Percentiles rank a stretch among this genome's conserved stretches.
Evolutionary conservation across 37 sponge, comb jelly and placozoan species (phyloP).

Genomic region (Diacarnus erythraeanus): DNA sequence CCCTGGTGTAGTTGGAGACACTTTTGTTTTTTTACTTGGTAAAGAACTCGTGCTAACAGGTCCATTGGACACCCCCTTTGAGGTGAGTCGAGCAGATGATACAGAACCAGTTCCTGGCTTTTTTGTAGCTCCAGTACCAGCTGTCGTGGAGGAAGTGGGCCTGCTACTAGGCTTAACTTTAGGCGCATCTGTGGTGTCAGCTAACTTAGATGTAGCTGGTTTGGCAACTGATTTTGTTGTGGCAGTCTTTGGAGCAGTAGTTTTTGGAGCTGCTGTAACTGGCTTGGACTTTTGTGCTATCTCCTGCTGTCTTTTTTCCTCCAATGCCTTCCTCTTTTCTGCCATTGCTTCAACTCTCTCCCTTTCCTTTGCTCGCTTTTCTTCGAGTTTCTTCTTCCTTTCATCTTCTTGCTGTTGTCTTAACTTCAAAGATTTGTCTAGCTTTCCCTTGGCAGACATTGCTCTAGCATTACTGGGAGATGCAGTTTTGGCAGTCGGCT

Average conservation of each 20-base stretch:
- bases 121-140: background rate
- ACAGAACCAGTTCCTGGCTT: background rate
- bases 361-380: constrained; percentile 6
- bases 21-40: too few species aligned
- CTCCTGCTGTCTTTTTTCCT: constrained; percentile 2
- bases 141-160: background rate
- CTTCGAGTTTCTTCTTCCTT: constrained; percentile 10
- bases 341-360: constrained; percentile 19
- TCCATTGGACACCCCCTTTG: too few species aligned
- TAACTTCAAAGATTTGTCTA: constrained; percentile 10
- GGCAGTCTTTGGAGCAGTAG: background rate
- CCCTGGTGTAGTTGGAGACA: too few species aligned
- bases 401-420: constrained; percentile 21
- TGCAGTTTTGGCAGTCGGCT: background rate
- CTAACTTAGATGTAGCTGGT: background rate
- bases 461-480: background rate
- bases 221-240: background rate
- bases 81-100: too few species aligned
- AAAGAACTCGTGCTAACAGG: too few species aligned
- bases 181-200: background rate
- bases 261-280: background rate
- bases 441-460: background rate
- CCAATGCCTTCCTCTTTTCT: background rate
- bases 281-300: background rate
- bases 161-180: background rate